Conservation (phyloP, 2,113 vertebrate species). For the Cranoglanis bouderius region DNA sequence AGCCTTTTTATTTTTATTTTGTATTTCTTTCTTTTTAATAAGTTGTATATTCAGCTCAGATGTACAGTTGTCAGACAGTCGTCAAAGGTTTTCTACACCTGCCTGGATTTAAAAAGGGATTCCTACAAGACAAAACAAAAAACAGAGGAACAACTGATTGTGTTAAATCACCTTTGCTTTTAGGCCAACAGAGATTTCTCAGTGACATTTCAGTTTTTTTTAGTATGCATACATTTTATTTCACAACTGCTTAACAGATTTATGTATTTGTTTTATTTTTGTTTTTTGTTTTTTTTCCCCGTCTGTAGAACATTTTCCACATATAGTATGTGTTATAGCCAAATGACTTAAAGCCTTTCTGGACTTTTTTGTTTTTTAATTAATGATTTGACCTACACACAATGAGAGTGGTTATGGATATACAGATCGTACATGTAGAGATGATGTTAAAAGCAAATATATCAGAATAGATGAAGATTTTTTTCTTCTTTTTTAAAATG, state of each 20-base stretch:
- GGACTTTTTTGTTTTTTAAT: constrained; percentile 20
- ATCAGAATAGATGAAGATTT: no score
- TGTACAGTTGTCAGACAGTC: constrained; percentile 52
- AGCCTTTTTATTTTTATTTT: constrained; percentile 48
- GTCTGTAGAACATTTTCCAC: constrained; percentile 15
- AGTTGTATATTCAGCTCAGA: constrained; percentile 54
- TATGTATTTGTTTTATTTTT: constrained; percentile 60
- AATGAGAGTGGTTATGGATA: neutral
- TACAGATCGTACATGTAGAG: constrained; percentile 14
- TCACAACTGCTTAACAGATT: constrained; percentile 35
- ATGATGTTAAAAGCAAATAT: constrained; percentile 27
- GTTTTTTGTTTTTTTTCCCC: neutral
- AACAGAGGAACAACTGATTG: constrained; percentile 57
- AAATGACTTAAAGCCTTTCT: constrained; percentile 69
- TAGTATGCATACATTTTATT: constrained; percentile 30
- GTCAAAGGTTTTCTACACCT: constrained; percentile 58
- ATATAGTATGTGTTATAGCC: constrained; percentile 62
- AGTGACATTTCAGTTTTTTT: constrained; percentile 52
- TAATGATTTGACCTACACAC: constrained; percentile 3
- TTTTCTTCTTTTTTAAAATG: neutral
- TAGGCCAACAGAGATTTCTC: constrained; percentile 65
- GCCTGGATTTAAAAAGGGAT: constrained; percentile 71
- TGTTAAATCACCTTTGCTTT: constrained; percentile 65
- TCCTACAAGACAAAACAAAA: constrained; percentile 32
- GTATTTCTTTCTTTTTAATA: constrained; percentile 47